Base-by-base conservation (phyloP, 2,888 invertebrate species). In the Lasioglossum villosulum region DNA sequence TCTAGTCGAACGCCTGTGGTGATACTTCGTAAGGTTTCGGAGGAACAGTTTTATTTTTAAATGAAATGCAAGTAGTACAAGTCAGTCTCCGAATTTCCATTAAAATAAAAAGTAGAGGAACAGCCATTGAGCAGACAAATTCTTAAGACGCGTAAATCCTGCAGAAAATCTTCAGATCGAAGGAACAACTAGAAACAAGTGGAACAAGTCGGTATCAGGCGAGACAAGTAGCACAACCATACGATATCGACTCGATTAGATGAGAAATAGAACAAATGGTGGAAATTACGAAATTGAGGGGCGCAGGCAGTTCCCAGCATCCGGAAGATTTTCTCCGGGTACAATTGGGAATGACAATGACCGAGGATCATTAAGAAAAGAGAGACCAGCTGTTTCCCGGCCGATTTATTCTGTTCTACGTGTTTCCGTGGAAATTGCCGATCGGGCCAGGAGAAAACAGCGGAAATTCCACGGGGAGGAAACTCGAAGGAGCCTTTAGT, bases 381-480 rank as follows among this genome's bases (percentile, higher is more conserved):
- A 30, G 23, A 14, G 68, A 37, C 34, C 37, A 37, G 34, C 37
- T 68, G 68, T 68, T 68, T 37, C 68, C 19, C 68, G 30, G 12
- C 19, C 30, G 42, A 73, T 73, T 73, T 73, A 71, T 63, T 63
- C 45, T 10, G 63, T 37, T 16, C 42, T 45, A 45, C n/a, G 27
- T 42, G 42, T 48, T 71, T 59, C 30, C 42, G 42, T 56, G 68
- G 30, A 52, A 23, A 30, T 30, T 37, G 34, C 68, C 23, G 68
- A 68, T 37, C 68, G 23, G 12, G 2, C 23, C 23, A 3, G 37
- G 4, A 34, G 68, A 37, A 23, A 68, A n/a, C 37, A 37, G 52
- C 74, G 75, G 74, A 86, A 78, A 86, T 78, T 84, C 78, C 84
- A n/a, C 72, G 66, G 68, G 23, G 72, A 48, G 42, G 75, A 80